Conservation (phyloP, 2,888 invertebrate species). For the Cabera pusaria region DNA sequence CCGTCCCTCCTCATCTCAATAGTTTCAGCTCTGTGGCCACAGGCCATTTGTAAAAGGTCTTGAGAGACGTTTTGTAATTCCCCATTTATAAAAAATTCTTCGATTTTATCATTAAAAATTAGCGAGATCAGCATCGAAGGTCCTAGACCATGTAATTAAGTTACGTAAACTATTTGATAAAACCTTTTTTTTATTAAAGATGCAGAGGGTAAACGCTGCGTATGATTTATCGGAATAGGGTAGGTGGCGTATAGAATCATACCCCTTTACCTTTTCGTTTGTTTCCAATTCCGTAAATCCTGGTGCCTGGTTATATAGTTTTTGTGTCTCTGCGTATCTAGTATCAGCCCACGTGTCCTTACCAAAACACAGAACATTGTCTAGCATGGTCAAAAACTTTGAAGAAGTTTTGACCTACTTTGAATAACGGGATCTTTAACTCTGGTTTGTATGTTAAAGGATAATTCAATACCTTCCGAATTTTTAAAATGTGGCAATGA, state of each 20-base stretch:
- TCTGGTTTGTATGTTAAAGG: slow-evolving; percentile 15
- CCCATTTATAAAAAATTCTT: slow-evolving; percentile 8
- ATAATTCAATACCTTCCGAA: not conserved
- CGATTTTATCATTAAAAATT: slow-evolving; percentile 8
- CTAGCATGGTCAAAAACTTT: slow-evolving; percentile 12
- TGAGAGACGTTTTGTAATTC: slow-evolving; percentile 17
- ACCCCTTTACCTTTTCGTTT: slow-evolving; percentile 29
- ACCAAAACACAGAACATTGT: slow-evolving; percentile 18
- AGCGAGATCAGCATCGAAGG: slow-evolving; percentile 6
- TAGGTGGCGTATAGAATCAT: slow-evolving; percentile 25
- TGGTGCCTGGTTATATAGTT: slow-evolving; percentile 22
- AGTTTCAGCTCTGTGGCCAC: slow-evolving; percentile 9
- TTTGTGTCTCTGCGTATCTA: slow-evolving; percentile 26
- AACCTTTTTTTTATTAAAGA: slow-evolving; percentile 28
- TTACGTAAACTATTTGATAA: slow-evolving; percentile 20
- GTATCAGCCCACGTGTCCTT: slow-evolving; percentile 19
- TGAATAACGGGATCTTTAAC: slow-evolving; percentile 24
- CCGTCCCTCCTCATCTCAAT: slow-evolving; percentile 23
- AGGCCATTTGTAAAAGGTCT: slow-evolving; percentile 24
- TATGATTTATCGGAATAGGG: slow-evolving; percentile 28
- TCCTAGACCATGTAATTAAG: slow-evolving; percentile 14
- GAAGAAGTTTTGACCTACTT: slow-evolving; percentile 17
- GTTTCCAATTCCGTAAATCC: slow-evolving; percentile 26
- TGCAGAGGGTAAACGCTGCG: slow-evolving; percentile 28
- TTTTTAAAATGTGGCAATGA: not conserved